Evolutionary conservation across 2,797 vertebrate genomes (phyloP).

Genomic region (Alfaro cultratus): DNA sequence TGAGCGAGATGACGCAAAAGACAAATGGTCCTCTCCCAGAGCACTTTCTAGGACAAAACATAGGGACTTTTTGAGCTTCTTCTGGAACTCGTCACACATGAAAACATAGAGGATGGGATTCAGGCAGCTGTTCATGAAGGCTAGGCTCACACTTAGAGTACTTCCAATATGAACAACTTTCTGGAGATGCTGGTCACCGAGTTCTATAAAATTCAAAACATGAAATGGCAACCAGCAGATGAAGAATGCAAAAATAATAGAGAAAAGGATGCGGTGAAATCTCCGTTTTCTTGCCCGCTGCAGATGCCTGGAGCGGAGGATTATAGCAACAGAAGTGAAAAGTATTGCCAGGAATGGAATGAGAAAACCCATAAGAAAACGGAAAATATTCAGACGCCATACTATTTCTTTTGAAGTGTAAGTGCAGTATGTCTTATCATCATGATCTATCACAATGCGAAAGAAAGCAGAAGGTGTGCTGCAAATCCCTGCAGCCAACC

Average conservation of each 20-base stretch:
- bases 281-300: slow-evolving; percentile 36
- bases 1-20: slow-evolving; percentile 41
- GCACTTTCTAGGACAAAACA: slow-evolving; percentile 79
- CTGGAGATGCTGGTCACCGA: fast-evolving
- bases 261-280: slow-evolving; percentile 67
- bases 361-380: slow-evolving; percentile 74
- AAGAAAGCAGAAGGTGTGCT: slow-evolving; percentile 52
- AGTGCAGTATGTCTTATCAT: fast-evolving
- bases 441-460: neutral
- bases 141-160: slow-evolving; percentile 38
- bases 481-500: slow-evolving; percentile 59
- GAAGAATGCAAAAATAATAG: slow-evolving; percentile 77
- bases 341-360: slow-evolving; percentile 77
- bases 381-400: slow-evolving; percentile 26
- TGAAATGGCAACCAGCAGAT: slow-evolving; percentile 81
- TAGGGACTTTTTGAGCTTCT: slow-evolving; percentile 79
- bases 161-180: fast-evolving
- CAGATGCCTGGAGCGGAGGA: slow-evolving; percentile 50
- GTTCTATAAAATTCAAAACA: slow-evolving; percentile 34
- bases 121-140: slow-evolving; percentile 75
- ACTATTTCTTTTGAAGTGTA: fast-evolving
- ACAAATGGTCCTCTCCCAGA: slow-evolving; percentile 79
- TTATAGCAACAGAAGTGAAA: slow-evolving; percentile 69
- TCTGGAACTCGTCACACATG: slow-evolving; percentile 76
- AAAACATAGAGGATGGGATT: slow-evolving; percentile 81